A percentile compares a stretch with the other conserved stretches of the same genome.
phyloP scores from a whole-genome alignment of 2,113 vertebrate species.

The Pagrus major region DNA sequence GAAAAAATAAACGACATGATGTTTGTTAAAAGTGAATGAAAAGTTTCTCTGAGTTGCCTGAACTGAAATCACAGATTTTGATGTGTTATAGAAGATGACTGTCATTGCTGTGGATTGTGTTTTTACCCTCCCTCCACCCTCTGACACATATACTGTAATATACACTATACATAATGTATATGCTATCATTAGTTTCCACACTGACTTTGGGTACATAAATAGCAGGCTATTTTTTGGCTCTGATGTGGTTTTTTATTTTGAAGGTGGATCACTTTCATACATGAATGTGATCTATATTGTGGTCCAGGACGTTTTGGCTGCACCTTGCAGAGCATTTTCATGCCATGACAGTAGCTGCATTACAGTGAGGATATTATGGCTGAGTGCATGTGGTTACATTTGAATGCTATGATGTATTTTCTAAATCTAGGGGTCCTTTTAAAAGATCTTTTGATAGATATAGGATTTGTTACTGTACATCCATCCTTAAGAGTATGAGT shows the following conservation, averaged over 20 bases:
- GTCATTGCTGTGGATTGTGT: neutral
- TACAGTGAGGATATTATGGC: neutral
- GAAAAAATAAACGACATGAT: no score
- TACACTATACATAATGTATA: neutral
- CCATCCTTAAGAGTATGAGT: neutral
- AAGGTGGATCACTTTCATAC: neutral
- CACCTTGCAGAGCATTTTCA: constrained; percentile 6
- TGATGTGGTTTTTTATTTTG: neutral
- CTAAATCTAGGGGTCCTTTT: neutral
- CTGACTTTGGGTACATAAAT: constrained; percentile 5
- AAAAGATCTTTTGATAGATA: constrained; percentile 5
- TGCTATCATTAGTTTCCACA: neutral
- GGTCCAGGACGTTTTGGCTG: constrained; percentile 9
- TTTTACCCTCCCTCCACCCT: neutral
- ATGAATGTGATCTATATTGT: constrained; percentile 6
- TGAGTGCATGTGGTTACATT: constrained; percentile 16
- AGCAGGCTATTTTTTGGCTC: neutral
- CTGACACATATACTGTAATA: neutral
- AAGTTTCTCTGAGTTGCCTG: neutral
- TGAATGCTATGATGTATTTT: constrained; percentile 1
- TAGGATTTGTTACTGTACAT: neutral
- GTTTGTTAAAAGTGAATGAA: neutral
- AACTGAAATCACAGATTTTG: constrained; percentile 8
- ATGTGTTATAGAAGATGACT: neutral
- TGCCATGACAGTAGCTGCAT: neutral